phyloP scores from a whole-genome alignment of 35 echinoderm and acorn worm genomes.

The Anneissia japonica region DNA sequence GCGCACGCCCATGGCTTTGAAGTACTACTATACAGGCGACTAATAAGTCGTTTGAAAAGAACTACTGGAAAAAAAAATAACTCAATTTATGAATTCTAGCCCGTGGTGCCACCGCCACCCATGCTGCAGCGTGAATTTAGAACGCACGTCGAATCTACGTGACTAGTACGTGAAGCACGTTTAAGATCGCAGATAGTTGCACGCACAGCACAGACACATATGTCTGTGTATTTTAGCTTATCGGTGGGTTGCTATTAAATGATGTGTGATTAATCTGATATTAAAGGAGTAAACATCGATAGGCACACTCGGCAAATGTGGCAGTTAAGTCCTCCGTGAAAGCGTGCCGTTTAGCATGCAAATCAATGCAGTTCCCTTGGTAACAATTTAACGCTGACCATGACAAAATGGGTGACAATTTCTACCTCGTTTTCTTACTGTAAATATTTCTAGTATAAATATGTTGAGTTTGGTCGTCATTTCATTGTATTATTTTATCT shows the following conservation, averaged over 20 bases:
- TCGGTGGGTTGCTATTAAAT: background rate
- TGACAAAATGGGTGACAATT: too few relatives aligned
- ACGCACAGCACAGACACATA: background rate
- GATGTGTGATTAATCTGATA: background rate
- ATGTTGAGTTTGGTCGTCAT: too few relatives aligned
- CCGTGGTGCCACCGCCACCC: too few relatives aligned
- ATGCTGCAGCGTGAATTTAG: background rate
- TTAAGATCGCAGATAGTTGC: background rate
- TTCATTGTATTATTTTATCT: too few relatives aligned
- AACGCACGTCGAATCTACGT: background rate
- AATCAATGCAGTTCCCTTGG: background rate
- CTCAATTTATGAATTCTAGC: too few relatives aligned
- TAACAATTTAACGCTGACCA: background rate
- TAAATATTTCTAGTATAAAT: too few relatives aligned
- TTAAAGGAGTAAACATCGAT: background rate
- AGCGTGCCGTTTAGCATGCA: background rate
- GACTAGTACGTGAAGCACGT: background rate
- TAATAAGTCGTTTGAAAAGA: too few relatives aligned
- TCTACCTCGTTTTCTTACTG: too few relatives aligned
- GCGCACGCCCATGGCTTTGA: too few relatives aligned
- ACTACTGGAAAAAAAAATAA: too few relatives aligned
- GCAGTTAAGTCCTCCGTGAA: background rate
- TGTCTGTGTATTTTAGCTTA: background rate
- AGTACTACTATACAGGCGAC: too few relatives aligned
- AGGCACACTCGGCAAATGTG: background rate